phyloP scores from a whole-genome alignment of 2,888 invertebrate species.

The Opisthograptis luteolata region DNA sequence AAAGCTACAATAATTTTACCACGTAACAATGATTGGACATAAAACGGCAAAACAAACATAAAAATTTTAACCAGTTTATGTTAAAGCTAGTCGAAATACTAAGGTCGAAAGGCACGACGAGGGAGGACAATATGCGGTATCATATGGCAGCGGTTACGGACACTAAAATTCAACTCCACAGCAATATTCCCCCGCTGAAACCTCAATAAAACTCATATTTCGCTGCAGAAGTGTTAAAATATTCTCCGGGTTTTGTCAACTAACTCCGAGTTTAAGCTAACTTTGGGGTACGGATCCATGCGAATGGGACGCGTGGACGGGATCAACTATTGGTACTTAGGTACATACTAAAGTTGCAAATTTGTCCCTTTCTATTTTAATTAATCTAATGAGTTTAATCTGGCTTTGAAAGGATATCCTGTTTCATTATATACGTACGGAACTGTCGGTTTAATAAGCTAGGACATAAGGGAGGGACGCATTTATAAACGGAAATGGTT shows the following conservation, averaged over 20 bases:
- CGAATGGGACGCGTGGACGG: conserved; percentile 20
- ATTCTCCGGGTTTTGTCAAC: conserved; percentile 35
- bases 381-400: conserved; percentile 16
- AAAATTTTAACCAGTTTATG: too few species aligned
- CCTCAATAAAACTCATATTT: conserved; percentile 49
- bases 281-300: conserved; percentile 33
- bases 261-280: conserved; percentile 28
- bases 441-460: not conserved
- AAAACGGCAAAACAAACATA: conserved; percentile 8
- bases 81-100: not conserved
- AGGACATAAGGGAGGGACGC: not conserved
- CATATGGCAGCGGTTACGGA: conserved; percentile 16
- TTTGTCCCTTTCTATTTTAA: conserved; percentile 25
- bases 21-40: not conserved
- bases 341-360: conserved; percentile 6
- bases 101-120: conserved; percentile 12
- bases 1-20: not conserved
- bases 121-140: conserved; percentile 13
- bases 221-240: conserved; percentile 43
- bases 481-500: too few species aligned
- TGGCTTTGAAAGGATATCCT: conserved; percentile 10
- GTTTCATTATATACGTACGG: not conserved
- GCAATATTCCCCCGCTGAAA: conserved; percentile 21
- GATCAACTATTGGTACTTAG: conserved; percentile 26
- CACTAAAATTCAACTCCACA: conserved; percentile 33